Evolutionary conservation across 2,113 vertebrate genomes (phyloP).

Genomic region (Boleophthalmus pectinirostris): DNA sequence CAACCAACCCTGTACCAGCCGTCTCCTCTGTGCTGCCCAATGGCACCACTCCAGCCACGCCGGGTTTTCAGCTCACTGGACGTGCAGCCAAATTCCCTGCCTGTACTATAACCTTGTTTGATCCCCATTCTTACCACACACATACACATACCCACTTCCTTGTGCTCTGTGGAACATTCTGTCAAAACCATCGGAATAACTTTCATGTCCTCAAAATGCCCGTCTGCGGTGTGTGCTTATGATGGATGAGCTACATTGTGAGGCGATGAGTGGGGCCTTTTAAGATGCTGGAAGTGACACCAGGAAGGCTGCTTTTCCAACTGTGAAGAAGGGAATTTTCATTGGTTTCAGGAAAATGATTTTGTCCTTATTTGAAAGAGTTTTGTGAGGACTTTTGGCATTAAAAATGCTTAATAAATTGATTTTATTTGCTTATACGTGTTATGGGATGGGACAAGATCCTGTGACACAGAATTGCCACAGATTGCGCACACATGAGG

Average conservation of each 20-base stretch:
- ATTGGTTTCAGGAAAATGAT: too few relatives aligned
- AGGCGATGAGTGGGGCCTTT: conserved; percentile 12
- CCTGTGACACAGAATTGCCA: too few relatives aligned
- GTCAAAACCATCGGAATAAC: conserved; percentile 51
- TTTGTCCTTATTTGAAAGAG: too few relatives aligned
- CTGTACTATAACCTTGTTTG: conserved; percentile 59
- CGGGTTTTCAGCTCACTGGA: conserved; percentile 47
- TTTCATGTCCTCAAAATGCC: conserved; percentile 47
- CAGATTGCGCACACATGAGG: too few relatives aligned
- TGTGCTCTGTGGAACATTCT: conserved; percentile 34
- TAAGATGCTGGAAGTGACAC: conserved; percentile 13
- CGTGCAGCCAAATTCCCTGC: conserved; percentile 57
- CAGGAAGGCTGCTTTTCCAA: not conserved
- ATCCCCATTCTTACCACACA: conserved; percentile 50
- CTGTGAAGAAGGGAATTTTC: not conserved
- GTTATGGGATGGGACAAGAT: too few relatives aligned
- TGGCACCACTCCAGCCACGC: conserved; percentile 55
- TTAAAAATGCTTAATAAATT: too few relatives aligned
- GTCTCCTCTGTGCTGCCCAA: conserved; percentile 46
- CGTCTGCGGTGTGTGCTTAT: not conserved
- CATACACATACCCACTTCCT: conserved; percentile 26
- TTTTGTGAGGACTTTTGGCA: too few relatives aligned
- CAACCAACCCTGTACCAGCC: conserved; percentile 12
- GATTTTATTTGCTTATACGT: too few relatives aligned
- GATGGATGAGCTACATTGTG: conserved; percentile 10